Percentiles rank a stretch among this genome's conserved stretches.
Evolutionary conservation across 1,140 invertebrate genomes (phyloP).

Genomic region (Brachionus angularis): DNA sequence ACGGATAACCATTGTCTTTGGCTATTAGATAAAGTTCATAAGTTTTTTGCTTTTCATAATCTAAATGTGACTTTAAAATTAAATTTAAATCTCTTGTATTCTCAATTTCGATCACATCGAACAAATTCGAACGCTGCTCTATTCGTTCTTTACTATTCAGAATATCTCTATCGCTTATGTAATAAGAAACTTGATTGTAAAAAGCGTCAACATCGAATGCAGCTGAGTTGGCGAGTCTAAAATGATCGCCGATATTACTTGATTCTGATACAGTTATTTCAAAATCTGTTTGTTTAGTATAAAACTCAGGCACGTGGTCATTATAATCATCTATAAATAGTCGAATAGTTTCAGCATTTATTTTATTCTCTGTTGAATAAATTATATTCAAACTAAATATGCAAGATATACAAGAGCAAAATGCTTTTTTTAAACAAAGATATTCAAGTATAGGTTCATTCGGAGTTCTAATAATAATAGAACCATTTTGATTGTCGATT

Average conservation of each 20-base stretch:
- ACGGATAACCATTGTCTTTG: slow-evolving; percentile 26
- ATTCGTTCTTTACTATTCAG: neutral
- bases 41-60: neutral
- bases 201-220: slow-evolving; percentile 24
- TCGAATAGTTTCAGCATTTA: slow-evolving; percentile 33
- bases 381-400: slow-evolving; percentile 42
- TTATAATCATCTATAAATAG: slow-evolving; percentile 34
- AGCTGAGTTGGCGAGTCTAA: neutral
- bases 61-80: slow-evolving; percentile 5
- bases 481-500: neutral
- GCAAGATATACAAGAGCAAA: neutral
- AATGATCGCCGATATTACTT: slow-evolving; percentile 19
- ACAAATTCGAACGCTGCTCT: neutral
- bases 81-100: neutral
- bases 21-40: slow-evolving; percentile 26
- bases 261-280: slow-evolving; percentile 24
- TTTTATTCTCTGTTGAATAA: slow-evolving; percentile 11
- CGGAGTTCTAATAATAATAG: slow-evolving; percentile 8
- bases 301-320: neutral
- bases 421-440: slow-evolving; percentile 14
- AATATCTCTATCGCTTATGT: neutral
- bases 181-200: slow-evolving; percentile 32
- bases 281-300: neutral
- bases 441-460: slow-evolving; percentile 23
- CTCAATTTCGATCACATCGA: neutral